Percentiles rank a stretch among this genome's conserved stretches.
phyloP scores from a whole-genome alignment of 2,888 invertebrate species.

The Tenthredo distinguenda region DNA sequence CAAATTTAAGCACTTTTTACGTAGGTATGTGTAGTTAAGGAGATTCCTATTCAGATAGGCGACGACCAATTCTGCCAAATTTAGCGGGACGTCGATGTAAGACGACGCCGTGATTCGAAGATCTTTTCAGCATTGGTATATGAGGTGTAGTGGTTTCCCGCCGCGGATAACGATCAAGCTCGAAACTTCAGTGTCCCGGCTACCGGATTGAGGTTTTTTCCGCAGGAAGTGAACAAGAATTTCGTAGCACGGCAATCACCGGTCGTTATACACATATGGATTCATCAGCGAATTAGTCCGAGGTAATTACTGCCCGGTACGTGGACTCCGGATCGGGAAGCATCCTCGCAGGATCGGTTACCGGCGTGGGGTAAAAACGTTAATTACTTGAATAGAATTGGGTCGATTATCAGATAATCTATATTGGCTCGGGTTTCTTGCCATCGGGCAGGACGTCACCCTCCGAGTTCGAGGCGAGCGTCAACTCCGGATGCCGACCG shows the following conservation, averaged over 20 bases:
- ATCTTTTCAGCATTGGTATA: neutral
- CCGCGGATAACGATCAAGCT: neutral
- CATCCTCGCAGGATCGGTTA: conserved; percentile 22
- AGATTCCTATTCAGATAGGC: conserved; percentile 61
- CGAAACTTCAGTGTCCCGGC: neutral
- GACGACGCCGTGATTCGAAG: neutral
- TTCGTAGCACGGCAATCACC: neutral
- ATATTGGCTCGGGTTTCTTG: conserved; percentile 40
- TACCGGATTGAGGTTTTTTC: neutral
- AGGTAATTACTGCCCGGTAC: neutral
- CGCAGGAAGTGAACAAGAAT: neutral
- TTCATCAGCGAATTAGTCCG: conserved; percentile 15
- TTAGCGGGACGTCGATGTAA: conserved; percentile 56
- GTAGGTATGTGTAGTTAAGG: conserved; percentile 58
- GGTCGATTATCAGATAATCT: conserved; percentile 45
- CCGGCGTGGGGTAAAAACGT: conserved; percentile 22
- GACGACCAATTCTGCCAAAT: conserved; percentile 64
- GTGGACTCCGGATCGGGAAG: neutral
- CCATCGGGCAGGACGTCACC: neutral
- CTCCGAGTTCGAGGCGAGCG: neutral
- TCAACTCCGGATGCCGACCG: conserved; percentile 34
- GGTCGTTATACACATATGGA: conserved; percentile 15
- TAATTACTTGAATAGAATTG: conserved; percentile 31
- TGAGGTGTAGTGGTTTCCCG: neutral
- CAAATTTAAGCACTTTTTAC: conserved; percentile 63